Base-by-base conservation (phyloP, 1,140 invertebrate genomes). In the Caenorhabditis remanei region DNA sequence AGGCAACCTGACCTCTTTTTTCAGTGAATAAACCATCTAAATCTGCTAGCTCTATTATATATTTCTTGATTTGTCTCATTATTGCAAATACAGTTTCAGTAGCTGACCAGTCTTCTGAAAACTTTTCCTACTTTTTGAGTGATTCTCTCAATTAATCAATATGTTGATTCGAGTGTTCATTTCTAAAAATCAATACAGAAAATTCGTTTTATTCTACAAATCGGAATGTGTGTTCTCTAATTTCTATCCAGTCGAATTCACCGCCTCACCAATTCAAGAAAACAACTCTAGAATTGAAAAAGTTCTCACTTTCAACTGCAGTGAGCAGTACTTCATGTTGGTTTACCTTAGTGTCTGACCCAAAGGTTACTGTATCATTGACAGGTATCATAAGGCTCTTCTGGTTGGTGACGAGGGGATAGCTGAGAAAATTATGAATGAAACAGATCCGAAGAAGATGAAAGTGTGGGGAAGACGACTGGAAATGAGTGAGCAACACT, bases 241-340 rank as follows among this genome's bases (percentile, higher is more conserved):
- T 79, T 79, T 79, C 46, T 50, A 79, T 79, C 71, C 71, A 11
- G 3, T 46, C 0, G n/a, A 21, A 9, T 79, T 79, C 41, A 19
- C n/a, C 11, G 65, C 65, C 21, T n/a, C 43, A 13, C 4, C 71
- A 53, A 11, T 53, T 14, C 21, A 14, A 5, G 21, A 32, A 16
- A 19, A 46, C 14, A 24, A 50, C 24, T n/a, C n/a, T 4, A 13
- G 19, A 24, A 24, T 6, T 2, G 46, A 79, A 7, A 11, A 48
- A 14, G n/a, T 14, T 8, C 8, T 46, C 41, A 79, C 13, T 21
- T 79, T 79, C 46, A 50, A 21, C 0, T 79, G 71, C n/a, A 79
- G 71, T 79, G 71, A 79, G 71, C 71, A 79, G 7, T 79, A 79
- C 53, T 79, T 79, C n/a, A 79, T 79, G 71, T 79, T 6, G 46